These are phyloP conservation scores for Streptopelia turtur DNA, from an alignment of 2,797 vertebrate species.

Conservation along the genomic window DNA sequence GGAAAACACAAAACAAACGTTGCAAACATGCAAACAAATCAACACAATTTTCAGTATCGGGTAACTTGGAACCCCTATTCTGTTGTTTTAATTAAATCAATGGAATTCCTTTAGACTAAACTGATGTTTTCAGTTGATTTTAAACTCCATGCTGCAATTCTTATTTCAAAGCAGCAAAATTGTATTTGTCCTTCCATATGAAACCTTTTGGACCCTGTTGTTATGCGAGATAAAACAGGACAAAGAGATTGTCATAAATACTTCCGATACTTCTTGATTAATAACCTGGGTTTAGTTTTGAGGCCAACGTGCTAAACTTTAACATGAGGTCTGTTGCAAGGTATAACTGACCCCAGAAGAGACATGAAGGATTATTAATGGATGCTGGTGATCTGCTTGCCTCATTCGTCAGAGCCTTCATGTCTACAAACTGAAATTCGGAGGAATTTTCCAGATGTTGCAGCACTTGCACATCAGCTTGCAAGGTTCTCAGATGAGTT, in stretches of 20 bases:
- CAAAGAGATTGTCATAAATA: background rate
- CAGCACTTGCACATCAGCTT: background rate
- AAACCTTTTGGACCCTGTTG: background rate
- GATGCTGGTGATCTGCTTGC: background rate
- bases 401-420: background rate
- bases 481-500: background rate
- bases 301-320: background rate
- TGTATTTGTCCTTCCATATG: background rate
- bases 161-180: background rate
- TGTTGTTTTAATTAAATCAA: background rate
- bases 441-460: slow-evolving; percentile 14
- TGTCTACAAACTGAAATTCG: background rate
- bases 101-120: background rate
- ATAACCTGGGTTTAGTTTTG: background rate
- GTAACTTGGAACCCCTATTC: background rate
- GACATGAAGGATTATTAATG: background rate
- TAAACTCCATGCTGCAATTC: background rate
- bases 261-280: background rate
- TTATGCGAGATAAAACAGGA: background rate
- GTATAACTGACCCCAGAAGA: background rate
- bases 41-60: background rate
- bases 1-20: background rate
- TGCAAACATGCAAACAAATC: background rate
- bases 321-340: background rate
- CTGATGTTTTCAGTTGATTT: background rate